Base-by-base conservation (phyloP, 1,140 invertebrate genomes). In the Drosophila sp. region DNA sequence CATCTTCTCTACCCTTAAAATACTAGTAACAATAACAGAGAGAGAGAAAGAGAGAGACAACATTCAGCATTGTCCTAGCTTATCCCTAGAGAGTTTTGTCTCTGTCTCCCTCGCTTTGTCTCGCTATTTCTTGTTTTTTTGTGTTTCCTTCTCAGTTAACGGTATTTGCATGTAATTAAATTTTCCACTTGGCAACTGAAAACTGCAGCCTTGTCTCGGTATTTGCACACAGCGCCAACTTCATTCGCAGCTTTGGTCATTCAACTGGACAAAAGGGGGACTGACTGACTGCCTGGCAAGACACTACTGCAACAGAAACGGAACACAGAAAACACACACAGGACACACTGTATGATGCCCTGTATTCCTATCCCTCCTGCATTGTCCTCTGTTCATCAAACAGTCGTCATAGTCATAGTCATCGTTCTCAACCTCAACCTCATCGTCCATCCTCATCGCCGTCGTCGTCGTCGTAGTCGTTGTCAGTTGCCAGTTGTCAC, bases 101-200 rank as follows among this genome's bases (percentile, higher is more conserved):
- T 38, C 8, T 30, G 8, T 23, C 40, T 58, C 8, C 27, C 27
- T 29, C 58, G 29, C 58, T 72, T 68, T 72, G 61, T 70, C 58
- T 72, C 47, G 63, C 68, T 69, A 30, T 41, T 38, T 54, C 30
- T 71, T 66, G 17, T 41, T 17, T 11, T 60, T 27, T 33, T 33
- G 56, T 5, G 56, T 10, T 30, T 11, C 6, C 29, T 30, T 23
- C 17, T 65, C 75, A 68, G 79, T 79, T 79, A 83, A 83, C 75
- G 71, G 71, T 83, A 83, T 83, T 83, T 83, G 80, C 80, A 83
- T 83, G 80, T 83, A 83, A 83, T 83, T 83, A 83, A 83, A 83
- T 83, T 83, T 79, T 83, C 68, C 80, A 83, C 80, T 83, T 77
- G 75, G 61, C 73, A 81, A 78, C 77, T 74, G 78, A 64, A 70